Evolutionary conservation across 2,797 vertebrate species (phyloP), one percentile per base, ranked within the genome.

Genomic region (Sebastes matsubarae): DNA sequence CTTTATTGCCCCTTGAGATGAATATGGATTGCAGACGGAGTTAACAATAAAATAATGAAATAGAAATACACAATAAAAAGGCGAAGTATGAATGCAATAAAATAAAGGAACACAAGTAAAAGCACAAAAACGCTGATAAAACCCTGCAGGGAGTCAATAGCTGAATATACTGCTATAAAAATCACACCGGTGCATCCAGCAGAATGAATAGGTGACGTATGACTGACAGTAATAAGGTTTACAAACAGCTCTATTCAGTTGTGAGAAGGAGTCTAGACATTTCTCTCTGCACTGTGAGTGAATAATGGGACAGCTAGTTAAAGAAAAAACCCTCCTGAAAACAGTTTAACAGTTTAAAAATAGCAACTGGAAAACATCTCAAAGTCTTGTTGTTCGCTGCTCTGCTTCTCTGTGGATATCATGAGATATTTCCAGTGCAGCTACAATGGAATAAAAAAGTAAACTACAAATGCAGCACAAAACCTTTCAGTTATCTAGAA

Each of bases 191-290:
- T 70, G 66, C 64, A 82, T 68, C 38, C 46, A 38, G 38, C 24
- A 14, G 77, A 86, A 83, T 64, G 52, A 83, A 79, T 34, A 34
- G 55, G 75, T 79, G 82, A 58, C 57, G 71, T 76, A 29, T 89
- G 85, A 89, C 42, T 88, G 88, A 80, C 88, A 90, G 30, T 81
- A 87, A 91, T 82, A 86, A 77, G 77, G 42, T 91, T 81, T 84
- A 82, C 74, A 86, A 86, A 89, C 77, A 75, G 67, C 46, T 80
- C 75, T 38, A 57, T 69, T 66, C 75, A 72, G 61, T 72, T 68
- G 72, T 64, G 75, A 58, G 58, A 59, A 67, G 66, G 30, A 78
- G 71, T 73, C 57, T 54, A 18, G 59, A 16, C 29, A 27, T 57
- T 73, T 72, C 36, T 64, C 71, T 38, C 52, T 24, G 46, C 68